A percentile compares a stretch with the other conserved stretches of the same genome.
Evolutionary conservation across 2,888 invertebrate genomes (phyloP).

Genomic region (Rhingia campestris): DNA sequence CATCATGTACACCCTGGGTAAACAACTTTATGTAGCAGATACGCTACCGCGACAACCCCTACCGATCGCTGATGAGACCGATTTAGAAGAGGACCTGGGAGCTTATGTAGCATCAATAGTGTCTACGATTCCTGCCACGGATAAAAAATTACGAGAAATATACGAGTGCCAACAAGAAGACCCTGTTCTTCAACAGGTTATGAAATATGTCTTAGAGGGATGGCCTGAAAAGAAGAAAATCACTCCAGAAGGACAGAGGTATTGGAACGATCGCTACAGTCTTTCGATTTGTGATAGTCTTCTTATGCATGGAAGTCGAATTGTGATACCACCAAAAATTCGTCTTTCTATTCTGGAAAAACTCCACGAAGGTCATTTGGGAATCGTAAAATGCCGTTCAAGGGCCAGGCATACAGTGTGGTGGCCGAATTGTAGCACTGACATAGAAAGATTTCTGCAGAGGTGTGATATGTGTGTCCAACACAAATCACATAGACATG

Average conservation of each 20-base stretch:
- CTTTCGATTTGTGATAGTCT: too few species aligned
- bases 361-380: constrained; percentile 8
- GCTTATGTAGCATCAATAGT: constrained; percentile 15
- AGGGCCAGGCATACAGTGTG: constrained; percentile 1
- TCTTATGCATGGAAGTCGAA: too few species aligned
- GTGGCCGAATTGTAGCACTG: constrained; percentile 12
- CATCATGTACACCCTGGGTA: constrained; percentile 5
- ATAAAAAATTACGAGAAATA: constrained; percentile 18
- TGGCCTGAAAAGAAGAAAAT: too few species aligned
- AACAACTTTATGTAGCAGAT: too few species aligned
- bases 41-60: constrained; percentile 13
- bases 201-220: too few species aligned
- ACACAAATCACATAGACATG: too few species aligned
- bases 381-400: constrained; percentile 13
- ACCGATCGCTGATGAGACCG: neutral
- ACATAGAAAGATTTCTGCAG: constrained; percentile 14
- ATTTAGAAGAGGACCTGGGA: constrained; percentile 12
- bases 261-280: too few species aligned
- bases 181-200: neutral
- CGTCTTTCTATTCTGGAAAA: neutral
- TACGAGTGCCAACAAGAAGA: constrained; percentile 5
- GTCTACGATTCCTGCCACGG: constrained; percentile 10
- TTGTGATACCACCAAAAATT: constrained; percentile 14
- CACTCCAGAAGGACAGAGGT: too few species aligned
- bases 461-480: too few species aligned